Conservation (phyloP, 2,797 vertebrate species). For the Numenius phaeopus region DNA sequence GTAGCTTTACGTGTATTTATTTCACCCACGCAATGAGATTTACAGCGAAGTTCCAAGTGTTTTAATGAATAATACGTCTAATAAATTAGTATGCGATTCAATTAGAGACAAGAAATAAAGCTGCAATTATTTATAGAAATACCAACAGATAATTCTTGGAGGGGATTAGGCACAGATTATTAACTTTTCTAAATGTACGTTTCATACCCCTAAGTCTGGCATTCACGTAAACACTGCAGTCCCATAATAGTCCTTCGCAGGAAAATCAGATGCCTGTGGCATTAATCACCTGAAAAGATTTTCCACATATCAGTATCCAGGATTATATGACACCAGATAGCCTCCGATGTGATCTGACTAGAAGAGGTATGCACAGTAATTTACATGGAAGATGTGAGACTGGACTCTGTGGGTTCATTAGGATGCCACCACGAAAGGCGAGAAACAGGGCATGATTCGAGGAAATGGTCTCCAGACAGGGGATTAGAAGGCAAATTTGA, state of each 20-base stretch:
- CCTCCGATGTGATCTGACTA: neutral
- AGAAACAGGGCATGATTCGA: slow-evolving; percentile 4
- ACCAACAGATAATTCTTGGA: neutral
- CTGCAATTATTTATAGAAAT: slow-evolving; percentile 30
- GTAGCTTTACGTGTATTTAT: neutral
- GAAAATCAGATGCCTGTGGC: slow-evolving; percentile 4
- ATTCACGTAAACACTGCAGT: neutral
- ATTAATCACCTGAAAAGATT: slow-evolving; percentile 51
- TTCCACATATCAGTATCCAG: neutral
- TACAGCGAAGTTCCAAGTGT: neutral
- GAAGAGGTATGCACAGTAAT: neutral
- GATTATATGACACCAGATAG: slow-evolving; percentile 44
- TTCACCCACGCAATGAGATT: neutral
- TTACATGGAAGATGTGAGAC: neutral
- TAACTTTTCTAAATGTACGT: slow-evolving; percentile 47
- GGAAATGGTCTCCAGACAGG: slow-evolving; percentile 41
- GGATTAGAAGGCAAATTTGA: slow-evolving; percentile 33
- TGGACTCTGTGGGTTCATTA: neutral
- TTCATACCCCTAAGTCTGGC: slow-evolving; percentile 1
- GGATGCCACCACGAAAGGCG: neutral
- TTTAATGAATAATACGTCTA: neutral
- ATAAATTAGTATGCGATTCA: neutral
- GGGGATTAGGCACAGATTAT: slow-evolving; percentile 29
- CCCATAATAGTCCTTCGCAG: neutral
- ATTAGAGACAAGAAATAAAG: neutral